A percentile compares a stretch with the other conserved stretches of the same genome.
phyloP scores from a whole-genome alignment of 2,888 invertebrate species.

The Athrips mouffetella region DNA sequence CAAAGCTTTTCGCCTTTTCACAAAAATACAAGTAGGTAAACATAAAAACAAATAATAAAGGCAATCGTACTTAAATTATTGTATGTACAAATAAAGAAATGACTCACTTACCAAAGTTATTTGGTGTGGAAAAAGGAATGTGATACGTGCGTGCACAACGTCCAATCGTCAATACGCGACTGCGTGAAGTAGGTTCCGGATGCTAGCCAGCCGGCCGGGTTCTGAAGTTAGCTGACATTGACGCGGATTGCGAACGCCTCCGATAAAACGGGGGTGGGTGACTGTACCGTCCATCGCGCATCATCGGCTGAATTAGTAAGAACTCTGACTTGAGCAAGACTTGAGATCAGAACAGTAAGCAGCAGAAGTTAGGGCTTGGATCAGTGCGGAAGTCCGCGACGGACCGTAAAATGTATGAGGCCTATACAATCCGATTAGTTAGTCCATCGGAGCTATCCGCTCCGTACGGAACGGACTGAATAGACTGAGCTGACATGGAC shows the following conservation, averaged over 20 bases:
- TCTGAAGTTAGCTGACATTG: not conserved
- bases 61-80: too few relatives aligned
- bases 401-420: too few relatives aligned
- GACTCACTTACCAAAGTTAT: slow-evolving; percentile 54
- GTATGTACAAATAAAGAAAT: slow-evolving; percentile 25
- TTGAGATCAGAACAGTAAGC: not conserved
- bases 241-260: not conserved
- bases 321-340: not conserved
- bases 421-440: too few relatives aligned
- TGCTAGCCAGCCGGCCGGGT: slow-evolving; percentile 19
- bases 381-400: too few relatives aligned
- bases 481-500: too few relatives aligned
- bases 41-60: too few relatives aligned
- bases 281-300: not conserved
- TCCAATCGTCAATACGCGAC: slow-evolving; percentile 56
- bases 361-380: too few relatives aligned
- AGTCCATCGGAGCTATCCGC: too few relatives aligned
- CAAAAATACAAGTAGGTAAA: too few relatives aligned
- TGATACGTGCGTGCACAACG: slow-evolving; percentile 54
- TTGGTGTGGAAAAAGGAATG: slow-evolving; percentile 40
- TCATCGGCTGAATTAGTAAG: not conserved
- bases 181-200: slow-evolving; percentile 35
- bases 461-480: too few relatives aligned
- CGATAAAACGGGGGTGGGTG: slow-evolving; percentile 33
- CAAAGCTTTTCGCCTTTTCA: too few relatives aligned